A percentile compares a stretch with the other conserved stretches of the same genome.
Conservation (phyloP, 2,113 vertebrate species). For the Pipra filicauda region DNA sequence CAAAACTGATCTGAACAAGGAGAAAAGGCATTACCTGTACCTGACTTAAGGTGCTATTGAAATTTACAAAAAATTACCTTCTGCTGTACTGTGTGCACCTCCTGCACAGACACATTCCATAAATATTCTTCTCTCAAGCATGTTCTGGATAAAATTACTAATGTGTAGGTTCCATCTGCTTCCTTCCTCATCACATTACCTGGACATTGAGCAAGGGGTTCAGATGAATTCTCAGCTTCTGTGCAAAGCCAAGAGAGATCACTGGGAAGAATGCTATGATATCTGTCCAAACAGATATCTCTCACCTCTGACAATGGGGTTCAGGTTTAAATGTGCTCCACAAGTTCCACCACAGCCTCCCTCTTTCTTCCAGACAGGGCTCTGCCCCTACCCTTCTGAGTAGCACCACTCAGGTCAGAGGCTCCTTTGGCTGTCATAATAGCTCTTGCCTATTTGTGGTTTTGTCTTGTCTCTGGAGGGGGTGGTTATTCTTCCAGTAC, state of each 20-base stretch:
- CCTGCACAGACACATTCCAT: neutral
- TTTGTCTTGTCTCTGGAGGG: neutral
- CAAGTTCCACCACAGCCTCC: neutral
- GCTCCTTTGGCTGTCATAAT: neutral
- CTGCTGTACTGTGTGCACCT: neutral
- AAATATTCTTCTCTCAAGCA: neutral
- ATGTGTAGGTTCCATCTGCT: accelerated
- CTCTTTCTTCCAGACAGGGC: neutral
- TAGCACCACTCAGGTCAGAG: neutral
- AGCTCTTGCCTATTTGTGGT: neutral
- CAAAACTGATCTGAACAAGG: neutral
- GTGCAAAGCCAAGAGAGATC: neutral
- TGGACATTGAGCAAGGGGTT: neutral
- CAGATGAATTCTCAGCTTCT: neutral
- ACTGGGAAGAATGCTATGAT: neutral
- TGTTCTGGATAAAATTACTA: neutral
- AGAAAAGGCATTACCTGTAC: neutral
- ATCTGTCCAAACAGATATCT: neutral
- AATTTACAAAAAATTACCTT: neutral
- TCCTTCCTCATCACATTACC: neutral
- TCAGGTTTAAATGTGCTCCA: neutral
- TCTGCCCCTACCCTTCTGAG: neutral
- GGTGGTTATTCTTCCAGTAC: neutral
- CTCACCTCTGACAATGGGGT: accelerated
- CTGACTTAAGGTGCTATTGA: neutral